Base-by-base conservation (phyloP, 2,113 vertebrate genomes). In the Polypterus senegalus region DNA sequence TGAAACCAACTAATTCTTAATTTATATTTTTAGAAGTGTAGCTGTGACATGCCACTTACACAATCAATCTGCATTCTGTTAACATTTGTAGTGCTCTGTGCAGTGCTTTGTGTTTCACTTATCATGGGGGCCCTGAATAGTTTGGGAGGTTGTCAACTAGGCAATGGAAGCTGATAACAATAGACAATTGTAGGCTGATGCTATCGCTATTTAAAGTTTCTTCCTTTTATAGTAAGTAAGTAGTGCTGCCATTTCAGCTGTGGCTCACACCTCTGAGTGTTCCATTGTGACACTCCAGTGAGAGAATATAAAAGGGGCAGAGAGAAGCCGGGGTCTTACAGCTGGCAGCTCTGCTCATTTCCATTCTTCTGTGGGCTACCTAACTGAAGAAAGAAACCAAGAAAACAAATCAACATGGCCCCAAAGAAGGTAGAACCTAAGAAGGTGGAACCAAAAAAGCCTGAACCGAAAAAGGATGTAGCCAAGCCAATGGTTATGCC, bases 351-450 rank as follows among this genome's bases (percentile, higher is more conserved):
- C 55, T 64, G 45, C 57, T 59, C 57, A n/a, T 4, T 10, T 4
- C 49, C 2, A 27, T 48, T 45, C 7, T 46, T 51, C 4, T 47
- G 2, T 5, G 43, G 49, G 54, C 47, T 57, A 9, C 47, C 10
- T 4, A 10, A 10, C 27, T 27, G 27, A 27, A 27, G 27, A 27
- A 27, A 27, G 27, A 27, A 27, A 27, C 27, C 27, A 52, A 52
- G 8, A 45, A 6, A 61, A 45, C 54, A 10, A 49, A n/a, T 62
- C 62, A 74, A 46, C 69, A 88, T 88, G 86, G 69, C 84, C 57
- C 84, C 86, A 7, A 88, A 88, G 75, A 87, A 87, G 75, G 68
- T 83, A 5, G 86, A 87, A 70, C 70, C 76, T 1, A 87, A 86
- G 69, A 87, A 87, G 61, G 77, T 78, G 0, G 83, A 86, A 69